Conservation (phyloP, 1,140 invertebrate genomes). For the Cryptotermes secundus region DNA sequence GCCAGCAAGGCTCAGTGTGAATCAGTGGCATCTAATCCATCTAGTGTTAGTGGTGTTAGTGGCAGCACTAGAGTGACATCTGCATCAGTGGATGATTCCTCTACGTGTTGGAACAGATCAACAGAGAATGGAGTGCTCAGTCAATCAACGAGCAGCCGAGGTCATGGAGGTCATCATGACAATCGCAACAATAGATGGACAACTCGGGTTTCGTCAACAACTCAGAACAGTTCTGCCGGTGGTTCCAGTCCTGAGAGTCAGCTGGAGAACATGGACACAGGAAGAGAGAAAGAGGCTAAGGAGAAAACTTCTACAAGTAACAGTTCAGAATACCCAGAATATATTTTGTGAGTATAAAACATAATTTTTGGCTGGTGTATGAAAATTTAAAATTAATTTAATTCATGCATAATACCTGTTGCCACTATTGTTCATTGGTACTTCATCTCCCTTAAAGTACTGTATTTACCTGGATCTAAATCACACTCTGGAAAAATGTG, state of each 20-base stretch:
- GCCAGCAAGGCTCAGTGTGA: background rate
- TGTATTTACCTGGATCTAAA: no score
- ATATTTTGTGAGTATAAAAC: slow-evolving; percentile 53
- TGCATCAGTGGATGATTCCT: background rate
- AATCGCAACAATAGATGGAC: slow-evolving; percentile 26
- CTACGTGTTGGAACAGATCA: background rate
- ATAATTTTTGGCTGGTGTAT: background rate
- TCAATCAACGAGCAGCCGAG: background rate
- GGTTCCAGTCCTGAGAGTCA: slow-evolving; percentile 6
- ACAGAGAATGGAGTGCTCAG: slow-evolving; percentile 25
- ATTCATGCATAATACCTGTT: no score
- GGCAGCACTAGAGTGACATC: slow-evolving; percentile 6
- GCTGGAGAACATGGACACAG: slow-evolving; percentile 1
- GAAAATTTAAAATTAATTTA: background rate
- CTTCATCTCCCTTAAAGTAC: no score
- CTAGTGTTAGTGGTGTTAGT: background rate
- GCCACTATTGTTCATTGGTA: no score
- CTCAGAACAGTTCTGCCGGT: background rate
- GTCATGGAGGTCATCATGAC: slow-evolving; percentile 30
- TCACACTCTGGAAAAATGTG: no score
- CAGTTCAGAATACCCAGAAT: slow-evolving; percentile 51
- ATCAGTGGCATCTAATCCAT: slow-evolving; percentile 12
- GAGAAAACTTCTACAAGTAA: background rate
- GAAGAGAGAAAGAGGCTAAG: background rate
- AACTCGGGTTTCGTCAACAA: background rate